A percentile compares a stretch with the other conserved stretches of the same genome.
Evolutionary conservation across 2,113 vertebrate species (phyloP).

Genomic region (Oryctolagus cuniculus): DNA sequence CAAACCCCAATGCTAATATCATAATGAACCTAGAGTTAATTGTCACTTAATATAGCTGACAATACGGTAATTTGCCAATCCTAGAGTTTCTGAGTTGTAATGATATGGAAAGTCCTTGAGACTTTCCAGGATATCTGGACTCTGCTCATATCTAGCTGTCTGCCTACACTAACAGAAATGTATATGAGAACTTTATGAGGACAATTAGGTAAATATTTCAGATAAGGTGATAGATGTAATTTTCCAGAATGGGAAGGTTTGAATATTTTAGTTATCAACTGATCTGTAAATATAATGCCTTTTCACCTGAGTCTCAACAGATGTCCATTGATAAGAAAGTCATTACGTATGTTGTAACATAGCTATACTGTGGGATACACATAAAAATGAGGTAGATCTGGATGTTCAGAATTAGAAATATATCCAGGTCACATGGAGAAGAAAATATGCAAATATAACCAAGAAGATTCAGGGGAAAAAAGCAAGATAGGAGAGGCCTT

Average conservation of each 20-base stretch:
- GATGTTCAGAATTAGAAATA: constrained; percentile 32
- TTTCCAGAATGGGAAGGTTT: background rate
- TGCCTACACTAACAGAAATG: background rate
- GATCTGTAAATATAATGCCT: background rate
- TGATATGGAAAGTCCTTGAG: no score
- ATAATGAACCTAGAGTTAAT: no score
- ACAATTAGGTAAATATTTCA: constrained; percentile 15
- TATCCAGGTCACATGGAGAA: background rate
- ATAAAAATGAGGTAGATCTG: background rate
- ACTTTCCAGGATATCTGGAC: no score
- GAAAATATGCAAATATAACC: background rate
- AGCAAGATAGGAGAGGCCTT: background rate
- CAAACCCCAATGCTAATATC: no score
- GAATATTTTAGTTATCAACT: background rate
- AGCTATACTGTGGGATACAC: background rate
- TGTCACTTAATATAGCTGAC: no score
- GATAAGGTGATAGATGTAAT: background rate
- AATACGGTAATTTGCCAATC: no score
- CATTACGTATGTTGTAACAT: background rate
- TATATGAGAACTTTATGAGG: background rate
- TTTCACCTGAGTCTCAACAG: constrained; percentile 32
- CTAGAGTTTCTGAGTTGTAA: no score
- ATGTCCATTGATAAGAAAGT: background rate
- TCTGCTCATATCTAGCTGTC: no score
- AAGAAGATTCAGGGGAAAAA: background rate